Evolutionary conservation across 2,797 vertebrate genomes (phyloP).

Genomic region (Brachymystax lenok): DNA sequence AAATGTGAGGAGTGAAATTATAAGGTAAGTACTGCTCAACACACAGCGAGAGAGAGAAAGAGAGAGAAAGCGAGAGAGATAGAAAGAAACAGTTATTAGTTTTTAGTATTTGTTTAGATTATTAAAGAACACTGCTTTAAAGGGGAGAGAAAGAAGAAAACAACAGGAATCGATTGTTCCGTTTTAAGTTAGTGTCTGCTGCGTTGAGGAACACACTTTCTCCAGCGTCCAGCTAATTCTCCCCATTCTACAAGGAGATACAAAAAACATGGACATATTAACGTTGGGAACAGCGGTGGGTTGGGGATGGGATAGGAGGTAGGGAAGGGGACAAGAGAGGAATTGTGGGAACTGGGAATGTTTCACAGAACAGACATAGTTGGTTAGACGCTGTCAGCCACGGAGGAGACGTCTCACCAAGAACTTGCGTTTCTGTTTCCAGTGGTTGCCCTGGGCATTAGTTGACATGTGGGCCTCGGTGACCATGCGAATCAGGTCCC

Average conservation of each 20-base stretch:
- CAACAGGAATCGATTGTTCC: conserved; percentile 54
- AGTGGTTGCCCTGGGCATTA: conserved; percentile 97
- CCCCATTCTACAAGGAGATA: conserved; percentile 81
- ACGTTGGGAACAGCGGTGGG: conserved; percentile 61
- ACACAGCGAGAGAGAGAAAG: conserved; percentile 45
- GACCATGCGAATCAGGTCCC: conserved; percentile 94
- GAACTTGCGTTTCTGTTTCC: conserved; percentile 98
- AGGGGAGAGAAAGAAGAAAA: conserved; percentile 26
- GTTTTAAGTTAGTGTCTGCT: conserved; percentile 71
- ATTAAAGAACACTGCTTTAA: conserved; percentile 25
- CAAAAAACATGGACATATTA: conserved; percentile 77
- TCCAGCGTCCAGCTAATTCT: conserved; percentile 77
- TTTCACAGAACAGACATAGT: conserved; percentile 23
- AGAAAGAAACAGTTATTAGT: conserved; percentile 32
- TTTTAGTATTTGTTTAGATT: conserved; percentile 50
- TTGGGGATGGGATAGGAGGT: conserved; percentile 15
- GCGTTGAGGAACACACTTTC: conserved; percentile 71
- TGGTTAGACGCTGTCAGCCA: conserved; percentile 9
- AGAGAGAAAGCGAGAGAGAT: conserved; percentile 38
- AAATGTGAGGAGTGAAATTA: conserved; percentile 48
- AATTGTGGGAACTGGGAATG: background rate
- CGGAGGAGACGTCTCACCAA: conserved; percentile 81
- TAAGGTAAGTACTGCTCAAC: conserved; percentile 41
- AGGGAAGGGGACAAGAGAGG: conserved; percentile 13
- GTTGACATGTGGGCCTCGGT: conserved; percentile 96